Conservation (phyloP, 2,797 vertebrate species). For the Coccyzus lansbergi region DNA sequence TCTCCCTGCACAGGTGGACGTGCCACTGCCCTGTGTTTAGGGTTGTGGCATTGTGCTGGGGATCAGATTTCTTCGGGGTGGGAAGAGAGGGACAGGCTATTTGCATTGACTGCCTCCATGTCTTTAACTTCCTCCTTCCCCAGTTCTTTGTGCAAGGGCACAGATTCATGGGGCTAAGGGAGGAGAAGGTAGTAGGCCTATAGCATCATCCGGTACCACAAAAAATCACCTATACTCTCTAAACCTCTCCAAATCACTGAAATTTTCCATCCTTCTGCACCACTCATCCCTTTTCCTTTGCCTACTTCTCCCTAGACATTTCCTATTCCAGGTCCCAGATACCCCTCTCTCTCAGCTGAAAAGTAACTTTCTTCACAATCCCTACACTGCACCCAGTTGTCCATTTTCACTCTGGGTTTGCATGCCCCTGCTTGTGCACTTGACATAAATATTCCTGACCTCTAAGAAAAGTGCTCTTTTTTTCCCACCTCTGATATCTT, state of each 20-base stretch:
- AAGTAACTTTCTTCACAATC: background rate
- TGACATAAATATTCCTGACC: background rate
- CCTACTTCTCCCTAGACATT: background rate
- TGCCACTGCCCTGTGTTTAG: background rate
- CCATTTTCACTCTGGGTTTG: background rate
- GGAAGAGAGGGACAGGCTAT: background rate
- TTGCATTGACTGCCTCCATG: background rate
- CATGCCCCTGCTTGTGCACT: background rate
- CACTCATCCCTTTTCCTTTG: background rate
- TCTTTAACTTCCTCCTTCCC: background rate
- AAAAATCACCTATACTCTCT: background rate
- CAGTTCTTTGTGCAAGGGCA: background rate
- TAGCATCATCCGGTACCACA: background rate
- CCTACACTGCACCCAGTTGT: fast-evolving
- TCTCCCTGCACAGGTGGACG: background rate
- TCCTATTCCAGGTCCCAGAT: background rate
- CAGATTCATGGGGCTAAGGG: background rate
- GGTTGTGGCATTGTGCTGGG: no score
- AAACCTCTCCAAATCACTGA: background rate
- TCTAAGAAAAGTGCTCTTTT: background rate
- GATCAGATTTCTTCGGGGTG: background rate
- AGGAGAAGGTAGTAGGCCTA: background rate
- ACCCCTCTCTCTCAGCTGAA: background rate
- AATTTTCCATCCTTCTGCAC: background rate
- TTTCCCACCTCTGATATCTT: no score